Percentiles rank a stretch among this genome's conserved stretches.
Evolutionary conservation across 2,888 invertebrate species (phyloP).

Genomic region (Diaphora mendica): DNA sequence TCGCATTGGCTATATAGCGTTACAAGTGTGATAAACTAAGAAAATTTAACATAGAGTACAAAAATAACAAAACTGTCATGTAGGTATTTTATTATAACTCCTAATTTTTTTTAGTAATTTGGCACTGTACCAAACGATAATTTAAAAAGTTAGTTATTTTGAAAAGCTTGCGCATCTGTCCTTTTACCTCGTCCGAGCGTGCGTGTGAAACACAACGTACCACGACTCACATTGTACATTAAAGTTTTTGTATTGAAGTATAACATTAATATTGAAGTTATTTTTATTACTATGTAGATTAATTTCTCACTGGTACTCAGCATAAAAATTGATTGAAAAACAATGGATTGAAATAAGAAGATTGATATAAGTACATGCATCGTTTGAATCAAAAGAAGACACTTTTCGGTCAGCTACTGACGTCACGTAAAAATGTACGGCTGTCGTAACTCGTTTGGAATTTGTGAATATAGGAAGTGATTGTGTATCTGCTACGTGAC

Average conservation of each 20-base stretch:
- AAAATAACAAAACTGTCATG: neutral
- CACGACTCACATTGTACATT: no score
- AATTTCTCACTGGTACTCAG: neutral
- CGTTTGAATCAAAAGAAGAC: constrained; percentile 1
- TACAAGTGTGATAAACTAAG: neutral
- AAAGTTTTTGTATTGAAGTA: no score
- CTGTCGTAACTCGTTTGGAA: constrained; percentile 48
- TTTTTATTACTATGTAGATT: neutral
- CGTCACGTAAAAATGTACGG: constrained; percentile 14
- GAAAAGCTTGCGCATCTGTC: neutral
- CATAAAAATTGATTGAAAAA: neutral
- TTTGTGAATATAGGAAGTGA: constrained; percentile 41
- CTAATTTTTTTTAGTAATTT: neutral
- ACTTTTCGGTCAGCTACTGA: constrained; percentile 2
- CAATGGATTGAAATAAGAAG: neutral
- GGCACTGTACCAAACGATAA: neutral
- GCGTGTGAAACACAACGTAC: neutral
- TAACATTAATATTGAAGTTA: no score
- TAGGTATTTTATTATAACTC: neutral
- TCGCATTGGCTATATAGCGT: neutral
- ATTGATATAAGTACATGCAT: neutral
- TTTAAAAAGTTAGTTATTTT: neutral
- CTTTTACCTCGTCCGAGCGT: neutral
- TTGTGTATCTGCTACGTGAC: constrained; percentile 28
- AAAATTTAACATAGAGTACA: neutral